These are phyloP conservation scores for Pseudomyrmex concolor DNA, from an alignment of 1,140 invertebrate genomes.

Conservation along the genomic window DNA sequence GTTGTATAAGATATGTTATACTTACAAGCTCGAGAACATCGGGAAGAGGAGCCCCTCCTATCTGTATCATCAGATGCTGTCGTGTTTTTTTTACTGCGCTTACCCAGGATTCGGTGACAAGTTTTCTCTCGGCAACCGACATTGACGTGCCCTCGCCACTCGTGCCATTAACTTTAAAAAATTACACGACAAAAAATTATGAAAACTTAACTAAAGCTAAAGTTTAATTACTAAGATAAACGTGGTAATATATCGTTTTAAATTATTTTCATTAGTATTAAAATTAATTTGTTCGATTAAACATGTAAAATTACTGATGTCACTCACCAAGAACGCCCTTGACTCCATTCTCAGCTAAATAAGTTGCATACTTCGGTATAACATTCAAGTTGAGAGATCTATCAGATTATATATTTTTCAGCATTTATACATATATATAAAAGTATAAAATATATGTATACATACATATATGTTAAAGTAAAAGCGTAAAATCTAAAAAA, in stretches of 20 bases:
- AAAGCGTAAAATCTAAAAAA: too few relatives aligned
- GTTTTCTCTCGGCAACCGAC: slow-evolving; percentile 89
- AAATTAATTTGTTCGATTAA: not conserved
- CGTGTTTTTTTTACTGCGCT: slow-evolving; percentile 85
- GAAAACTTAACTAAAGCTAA: not conserved
- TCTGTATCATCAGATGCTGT: slow-evolving; percentile 91
- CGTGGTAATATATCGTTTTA: slow-evolving; percentile 1
- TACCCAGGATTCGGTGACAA: slow-evolving; percentile 89
- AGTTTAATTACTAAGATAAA: not conserved
- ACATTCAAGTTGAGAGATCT: slow-evolving; percentile 85
- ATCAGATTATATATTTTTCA: slow-evolving; percentile 52
- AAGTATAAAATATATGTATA: too few relatives aligned
- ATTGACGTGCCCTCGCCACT: slow-evolving; percentile 91
- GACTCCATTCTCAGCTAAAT: slow-evolving; percentile 86
- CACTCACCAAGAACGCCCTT: slow-evolving; percentile 88
- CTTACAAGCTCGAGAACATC: slow-evolving; percentile 90
- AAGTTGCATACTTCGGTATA: slow-evolving; percentile 88
- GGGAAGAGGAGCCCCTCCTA: slow-evolving; percentile 90
- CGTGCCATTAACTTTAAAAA: slow-evolving; percentile 90
- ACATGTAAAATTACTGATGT: slow-evolving; percentile 48
- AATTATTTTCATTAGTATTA: not conserved
- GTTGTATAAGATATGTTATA: not conserved
- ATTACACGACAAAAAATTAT: not conserved
- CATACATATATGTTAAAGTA: too few relatives aligned
- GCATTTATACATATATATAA: not conserved